Evolutionary conservation across 2,113 vertebrate species (phyloP), one percentile per base, ranked within the genome.

Genomic region (Caretta caretta): DNA sequence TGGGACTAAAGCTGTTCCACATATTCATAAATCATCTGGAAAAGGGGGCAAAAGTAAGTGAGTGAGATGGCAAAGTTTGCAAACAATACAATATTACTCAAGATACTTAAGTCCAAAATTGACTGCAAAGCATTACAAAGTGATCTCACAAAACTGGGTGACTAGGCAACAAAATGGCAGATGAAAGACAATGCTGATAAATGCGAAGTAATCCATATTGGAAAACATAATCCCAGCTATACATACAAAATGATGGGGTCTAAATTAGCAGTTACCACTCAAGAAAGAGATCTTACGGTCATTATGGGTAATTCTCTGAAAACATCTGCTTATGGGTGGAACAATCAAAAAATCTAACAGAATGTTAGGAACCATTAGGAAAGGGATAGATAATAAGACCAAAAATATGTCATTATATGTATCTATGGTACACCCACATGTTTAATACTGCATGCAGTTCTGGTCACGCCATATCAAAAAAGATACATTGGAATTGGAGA

Each of bases 401-500:
- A 92, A 95, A 92, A 76, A 86, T 92, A 95, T 94, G 88, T 93
- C 93, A 89, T 93, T 87, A 84, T 0, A 16, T 80, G 54, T 93
- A 95, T 97, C 95, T 88, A 96, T 97, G 96, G 87, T 89, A 94
- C 88, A 92, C 90, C 90, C 87, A 86, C 91, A 91, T 62, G 81
- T 96, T 95, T 95, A 96, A 94, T 76, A 57, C 91, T 87, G 79
- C 20, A 85, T 85, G 84, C 92, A 97, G 83, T 93, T 85, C 86
- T 91, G 65, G 91, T 93, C 57, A 38, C 25, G 96, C 65, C 82
- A 65, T 10, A 91, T 84, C 25, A 93, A 9, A 2, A 80, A 90
- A 65, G 17, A 82, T 72, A 16, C n/a, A 2, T 5, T 48, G 62
- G 69, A 95, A 90, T 25, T 0, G 51, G 35, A 86, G 93, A 95